Evolutionary conservation across 2,888 invertebrate genomes (phyloP).

Genomic region (Camponotus fellah): DNA sequence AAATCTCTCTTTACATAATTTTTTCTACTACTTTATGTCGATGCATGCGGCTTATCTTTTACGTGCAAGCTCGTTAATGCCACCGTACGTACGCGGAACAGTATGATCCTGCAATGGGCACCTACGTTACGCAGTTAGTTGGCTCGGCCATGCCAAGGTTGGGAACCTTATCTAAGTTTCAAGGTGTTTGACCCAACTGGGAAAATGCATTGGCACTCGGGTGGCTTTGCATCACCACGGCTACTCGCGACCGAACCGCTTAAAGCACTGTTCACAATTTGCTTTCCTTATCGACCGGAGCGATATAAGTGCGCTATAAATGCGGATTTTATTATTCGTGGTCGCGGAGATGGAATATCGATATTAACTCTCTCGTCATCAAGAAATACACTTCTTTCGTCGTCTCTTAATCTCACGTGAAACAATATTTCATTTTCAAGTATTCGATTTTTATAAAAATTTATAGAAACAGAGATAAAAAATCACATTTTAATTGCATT

Average conservation of each 20-base stretch:
- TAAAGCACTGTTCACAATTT: constrained; percentile 63
- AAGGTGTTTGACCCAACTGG: constrained; percentile 82
- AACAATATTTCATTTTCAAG: neutral
- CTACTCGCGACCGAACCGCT: constrained; percentile 43
- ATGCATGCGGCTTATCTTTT: constrained; percentile 32
- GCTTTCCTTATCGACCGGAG: constrained; percentile 26
- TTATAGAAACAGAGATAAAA: no score
- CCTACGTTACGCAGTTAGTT: constrained; percentile 69
- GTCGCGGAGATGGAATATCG: neutral
- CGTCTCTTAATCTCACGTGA: neutral
- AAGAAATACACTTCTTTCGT: neutral
- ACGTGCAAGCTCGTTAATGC: constrained; percentile 20
- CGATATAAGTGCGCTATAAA: neutral
- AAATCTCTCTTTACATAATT: neutral
- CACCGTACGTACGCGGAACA: constrained; percentile 18
- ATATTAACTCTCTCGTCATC: neutral
- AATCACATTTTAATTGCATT: neutral
- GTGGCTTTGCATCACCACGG: constrained; percentile 57
- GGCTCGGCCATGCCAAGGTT: constrained; percentile 79
- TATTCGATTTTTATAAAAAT: neutral
- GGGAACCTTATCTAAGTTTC: constrained; percentile 81
- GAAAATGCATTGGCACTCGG: constrained; percentile 79
- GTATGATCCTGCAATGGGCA: constrained; percentile 45
- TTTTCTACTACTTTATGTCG: neutral
- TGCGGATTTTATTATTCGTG: neutral